Percentiles rank a stretch among this genome's conserved stretches.
Evolutionary conservation across 2,113 vertebrate genomes (phyloP).

Genomic region (Psephotus haematonotus): DNA sequence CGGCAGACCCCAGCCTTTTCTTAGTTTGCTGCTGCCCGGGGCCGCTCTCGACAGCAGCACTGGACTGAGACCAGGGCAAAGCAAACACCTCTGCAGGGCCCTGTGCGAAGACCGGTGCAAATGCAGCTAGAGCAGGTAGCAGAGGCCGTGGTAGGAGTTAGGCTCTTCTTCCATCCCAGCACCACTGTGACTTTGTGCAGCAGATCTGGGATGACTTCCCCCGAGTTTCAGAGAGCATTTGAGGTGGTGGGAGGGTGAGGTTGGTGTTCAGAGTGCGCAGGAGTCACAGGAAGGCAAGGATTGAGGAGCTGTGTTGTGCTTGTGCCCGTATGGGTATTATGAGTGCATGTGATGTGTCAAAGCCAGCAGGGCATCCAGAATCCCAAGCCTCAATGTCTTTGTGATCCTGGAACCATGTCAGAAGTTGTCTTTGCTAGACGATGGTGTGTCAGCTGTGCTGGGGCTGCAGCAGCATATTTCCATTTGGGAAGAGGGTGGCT

Average conservation of each 20-base stretch:
- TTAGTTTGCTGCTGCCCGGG: background rate
- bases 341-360: background rate
- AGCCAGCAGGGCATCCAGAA: background rate
- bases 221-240: background rate
- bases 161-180: background rate
- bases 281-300: background rate
- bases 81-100: background rate
- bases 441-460: background rate
- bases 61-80: background rate
- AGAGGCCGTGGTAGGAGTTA: background rate
- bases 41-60: background rate
- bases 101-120: too few species aligned
- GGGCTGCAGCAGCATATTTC: background rate
- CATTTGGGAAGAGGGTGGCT: background rate
- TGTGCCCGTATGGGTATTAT: rapidly evolving
- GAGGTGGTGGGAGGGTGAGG: background rate
- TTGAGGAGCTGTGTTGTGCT: background rate
- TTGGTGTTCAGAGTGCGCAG: rapidly evolving
- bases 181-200: background rate
- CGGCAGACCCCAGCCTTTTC: background rate
- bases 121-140: rapidly evolving
- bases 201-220: background rate
- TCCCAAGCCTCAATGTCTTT: background rate
- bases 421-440: background rate
- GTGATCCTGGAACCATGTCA: background rate